Conservation (phyloP, 2,797 vertebrate species). For the Lagorchestes hirsutus region DNA sequence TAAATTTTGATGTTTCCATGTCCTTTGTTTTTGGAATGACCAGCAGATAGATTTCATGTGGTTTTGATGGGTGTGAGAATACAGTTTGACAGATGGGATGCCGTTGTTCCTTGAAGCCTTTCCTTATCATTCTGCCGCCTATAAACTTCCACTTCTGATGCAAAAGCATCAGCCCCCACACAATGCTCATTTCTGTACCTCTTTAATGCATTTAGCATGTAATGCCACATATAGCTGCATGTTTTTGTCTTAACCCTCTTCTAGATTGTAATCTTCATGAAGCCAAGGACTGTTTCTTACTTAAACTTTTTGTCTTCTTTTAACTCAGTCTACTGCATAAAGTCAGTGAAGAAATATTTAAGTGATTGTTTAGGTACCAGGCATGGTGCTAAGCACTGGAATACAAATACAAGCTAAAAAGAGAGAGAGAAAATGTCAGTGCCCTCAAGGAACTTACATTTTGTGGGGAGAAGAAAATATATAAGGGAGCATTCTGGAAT, state of each 20-base stretch:
- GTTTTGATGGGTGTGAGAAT: not conserved
- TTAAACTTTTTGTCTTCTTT: not conserved
- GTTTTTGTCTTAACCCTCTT: not conserved
- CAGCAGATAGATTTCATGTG: not conserved
- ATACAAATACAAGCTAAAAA: not conserved
- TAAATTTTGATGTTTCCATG: not conserved
- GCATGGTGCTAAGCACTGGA: not conserved
- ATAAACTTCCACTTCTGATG: no score
- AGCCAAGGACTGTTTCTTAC: not conserved
- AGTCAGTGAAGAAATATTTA: not conserved
- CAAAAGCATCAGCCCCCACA: no score
- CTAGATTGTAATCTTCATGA: not conserved
- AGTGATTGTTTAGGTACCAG: not conserved
- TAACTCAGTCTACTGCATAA: not conserved
- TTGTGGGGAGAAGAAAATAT: not conserved
- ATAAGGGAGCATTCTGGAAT: not conserved
- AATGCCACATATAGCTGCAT: not conserved
- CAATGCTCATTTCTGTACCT: not conserved
- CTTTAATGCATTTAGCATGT: not conserved
- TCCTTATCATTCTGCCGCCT: not conserved
- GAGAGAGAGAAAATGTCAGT: not conserved
- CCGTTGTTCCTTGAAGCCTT: not conserved
- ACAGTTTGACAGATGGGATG: not conserved
- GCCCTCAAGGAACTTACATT: not conserved
- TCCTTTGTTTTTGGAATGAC: conserved; percentile 35